These are phyloP conservation scores for Vimba vimba DNA, from an alignment of 2,113 vertebrate species.

Conservation along the genomic window DNA sequence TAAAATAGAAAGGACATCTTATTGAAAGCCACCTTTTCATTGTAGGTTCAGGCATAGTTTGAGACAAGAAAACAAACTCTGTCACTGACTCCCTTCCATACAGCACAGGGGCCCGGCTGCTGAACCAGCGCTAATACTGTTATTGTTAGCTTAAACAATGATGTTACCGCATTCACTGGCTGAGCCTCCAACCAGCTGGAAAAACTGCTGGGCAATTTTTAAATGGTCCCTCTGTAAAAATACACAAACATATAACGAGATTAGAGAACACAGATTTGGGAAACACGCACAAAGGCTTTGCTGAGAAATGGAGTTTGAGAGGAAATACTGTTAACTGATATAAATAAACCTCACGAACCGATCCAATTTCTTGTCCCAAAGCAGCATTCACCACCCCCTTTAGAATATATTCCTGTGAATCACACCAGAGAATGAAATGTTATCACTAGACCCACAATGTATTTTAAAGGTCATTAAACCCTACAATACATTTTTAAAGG, in stretches of 20 bases:
- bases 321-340: background rate
- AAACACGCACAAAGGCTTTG: background rate
- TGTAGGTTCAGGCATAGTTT: background rate
- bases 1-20: background rate
- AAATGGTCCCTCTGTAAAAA: conserved; percentile 88
- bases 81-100: conserved; percentile 1
- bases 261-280: background rate
- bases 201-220: conserved; percentile 96
- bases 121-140: conserved; percentile 42
- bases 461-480: no score
- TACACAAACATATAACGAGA: conserved; percentile 36
- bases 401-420: conserved; percentile 90
- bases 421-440: conserved; percentile 18
- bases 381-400: conserved; percentile 97
- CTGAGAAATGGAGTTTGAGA: conserved; percentile 7
- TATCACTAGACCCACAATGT: background rate
- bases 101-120: background rate
- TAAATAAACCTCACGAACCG: conserved; percentile 78
- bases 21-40: background rate
- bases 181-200: conserved; percentile 95
- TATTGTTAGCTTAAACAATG: conserved; percentile 34
- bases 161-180: conserved; percentile 93
- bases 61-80: conserved; percentile 4
- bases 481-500: no score
- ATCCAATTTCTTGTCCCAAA: conserved; percentile 91